phyloP scores from a whole-genome alignment of 30 jellyfish, hydroid and myxozoan species.

The Clytia hemisphaerica region DNA sequence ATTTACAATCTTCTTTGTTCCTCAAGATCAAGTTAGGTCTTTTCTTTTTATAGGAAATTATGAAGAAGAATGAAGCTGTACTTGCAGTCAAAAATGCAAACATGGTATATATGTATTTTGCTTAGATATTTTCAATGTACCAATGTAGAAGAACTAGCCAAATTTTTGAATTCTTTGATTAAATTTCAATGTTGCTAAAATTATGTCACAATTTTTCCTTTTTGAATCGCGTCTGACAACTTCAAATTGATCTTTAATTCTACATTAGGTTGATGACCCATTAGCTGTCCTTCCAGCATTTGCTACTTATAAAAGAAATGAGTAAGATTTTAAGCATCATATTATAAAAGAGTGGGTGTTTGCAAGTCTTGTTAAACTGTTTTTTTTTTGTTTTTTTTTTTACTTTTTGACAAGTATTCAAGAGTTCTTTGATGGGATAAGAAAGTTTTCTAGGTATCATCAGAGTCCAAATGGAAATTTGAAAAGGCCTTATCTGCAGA shows the following conservation, averaged over 20 bases:
- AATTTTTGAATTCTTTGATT: neutral
- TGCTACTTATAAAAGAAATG: conserved; percentile 45
- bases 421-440: too few species aligned
- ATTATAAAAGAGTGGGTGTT: too few species aligned
- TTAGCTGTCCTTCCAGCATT: conserved; percentile 43
- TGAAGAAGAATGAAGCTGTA: conserved; percentile 7
- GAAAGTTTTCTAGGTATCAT: too few species aligned
- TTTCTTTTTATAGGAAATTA: conserved; percentile 1
- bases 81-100: conserved; percentile 16
- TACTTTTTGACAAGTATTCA: too few species aligned
- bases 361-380: too few species aligned
- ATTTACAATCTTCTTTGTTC: too few species aligned
- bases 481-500: too few species aligned
- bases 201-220: neutral
- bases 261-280: conserved; percentile 24
- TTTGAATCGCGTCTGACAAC: too few species aligned
- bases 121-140: neutral
- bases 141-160: neutral
- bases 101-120: neutral
- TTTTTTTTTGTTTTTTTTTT: too few species aligned
- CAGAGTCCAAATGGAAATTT: too few species aligned
- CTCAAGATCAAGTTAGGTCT: neutral
- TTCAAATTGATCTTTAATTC: neutral
- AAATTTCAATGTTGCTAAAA: neutral
- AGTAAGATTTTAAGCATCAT: conserved; percentile 19